Conservation (phyloP, 2,797 vertebrate species). For the Lithobates sylvaticus region DNA sequence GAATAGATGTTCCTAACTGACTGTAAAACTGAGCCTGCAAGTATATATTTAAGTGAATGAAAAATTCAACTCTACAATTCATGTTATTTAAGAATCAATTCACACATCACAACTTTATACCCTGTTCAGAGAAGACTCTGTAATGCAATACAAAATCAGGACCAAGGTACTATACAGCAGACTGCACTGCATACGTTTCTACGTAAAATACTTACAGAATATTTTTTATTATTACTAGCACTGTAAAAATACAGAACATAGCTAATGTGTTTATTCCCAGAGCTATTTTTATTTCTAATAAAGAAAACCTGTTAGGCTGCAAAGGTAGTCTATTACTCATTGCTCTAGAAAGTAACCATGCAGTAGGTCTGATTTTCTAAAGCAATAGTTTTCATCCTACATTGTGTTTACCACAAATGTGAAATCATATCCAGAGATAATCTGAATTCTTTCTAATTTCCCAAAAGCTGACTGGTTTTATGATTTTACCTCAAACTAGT, state of each 20-base stretch:
- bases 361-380: no score
- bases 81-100: no score
- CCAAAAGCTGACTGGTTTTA: no score
- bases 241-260: constrained; percentile 40
- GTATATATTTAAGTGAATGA: no score
- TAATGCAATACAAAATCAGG: constrained; percentile 62
- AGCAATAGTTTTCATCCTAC: not conserved
- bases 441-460: no score
- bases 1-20: no score
- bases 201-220: not conserved
- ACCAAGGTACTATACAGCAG: constrained; percentile 61
- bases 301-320: constrained; percentile 10
- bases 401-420: no score
- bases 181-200: constrained; percentile 61
- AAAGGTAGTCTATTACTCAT: not conserved
- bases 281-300: constrained; percentile 10
- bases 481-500: no score
- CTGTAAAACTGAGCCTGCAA: no score
- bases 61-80: no score
- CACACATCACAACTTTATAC: constrained; percentile 45
- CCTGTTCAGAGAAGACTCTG: constrained; percentile 62
- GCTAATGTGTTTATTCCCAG: constrained; percentile 15
- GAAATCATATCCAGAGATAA: no score
- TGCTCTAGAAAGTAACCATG: no score
- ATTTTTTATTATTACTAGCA: constrained; percentile 13